phyloP scores from a whole-genome alignment of 2,113 vertebrate genomes.

The Pterocles gutturalis region DNA sequence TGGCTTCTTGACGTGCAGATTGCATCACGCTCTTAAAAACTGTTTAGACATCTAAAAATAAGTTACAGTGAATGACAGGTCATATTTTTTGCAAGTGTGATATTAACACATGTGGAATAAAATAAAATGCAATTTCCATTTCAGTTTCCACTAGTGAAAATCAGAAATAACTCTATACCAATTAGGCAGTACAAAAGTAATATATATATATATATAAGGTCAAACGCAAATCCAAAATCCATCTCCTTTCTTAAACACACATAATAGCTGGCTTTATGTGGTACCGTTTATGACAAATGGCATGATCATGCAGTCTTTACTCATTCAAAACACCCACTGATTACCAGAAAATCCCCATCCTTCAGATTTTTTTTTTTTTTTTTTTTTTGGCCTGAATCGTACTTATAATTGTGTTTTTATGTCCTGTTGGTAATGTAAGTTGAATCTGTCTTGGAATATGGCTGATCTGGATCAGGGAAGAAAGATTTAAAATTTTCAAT shows the following conservation, averaged over 20 bases:
- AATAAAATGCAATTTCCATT: not conserved
- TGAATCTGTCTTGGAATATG: constrained; percentile 25
- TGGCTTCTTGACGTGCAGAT: constrained; percentile 43
- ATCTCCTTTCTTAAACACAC: constrained; percentile 32
- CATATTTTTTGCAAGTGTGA: constrained; percentile 11
- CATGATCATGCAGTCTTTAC: constrained; percentile 69
- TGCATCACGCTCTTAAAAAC: constrained; percentile 49
- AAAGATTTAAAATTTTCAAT: not conserved
- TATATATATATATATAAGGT: not conserved
- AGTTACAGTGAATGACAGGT: constrained; percentile 38
- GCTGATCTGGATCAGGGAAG: not conserved
- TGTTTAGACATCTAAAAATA: constrained; percentile 44
- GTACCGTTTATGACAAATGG: constrained; percentile 65
- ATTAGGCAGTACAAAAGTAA: constrained; percentile 5
- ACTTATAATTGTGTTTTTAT: constrained; percentile 64
- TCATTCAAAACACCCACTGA: constrained; percentile 71
- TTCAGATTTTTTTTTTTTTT: constrained; percentile 46
- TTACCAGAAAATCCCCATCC: constrained; percentile 69
- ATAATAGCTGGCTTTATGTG: constrained; percentile 57
- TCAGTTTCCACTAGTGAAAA: not conserved
- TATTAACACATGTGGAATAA: not conserved
- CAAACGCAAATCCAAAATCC: constrained; percentile 27
- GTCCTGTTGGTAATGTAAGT: constrained; percentile 9
- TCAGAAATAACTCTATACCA: constrained; percentile 13
- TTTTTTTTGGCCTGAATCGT: constrained; percentile 42